Evolutionary conservation across 2,888 invertebrate species (phyloP).

Genomic region (Nomada ruficornis): DNA sequence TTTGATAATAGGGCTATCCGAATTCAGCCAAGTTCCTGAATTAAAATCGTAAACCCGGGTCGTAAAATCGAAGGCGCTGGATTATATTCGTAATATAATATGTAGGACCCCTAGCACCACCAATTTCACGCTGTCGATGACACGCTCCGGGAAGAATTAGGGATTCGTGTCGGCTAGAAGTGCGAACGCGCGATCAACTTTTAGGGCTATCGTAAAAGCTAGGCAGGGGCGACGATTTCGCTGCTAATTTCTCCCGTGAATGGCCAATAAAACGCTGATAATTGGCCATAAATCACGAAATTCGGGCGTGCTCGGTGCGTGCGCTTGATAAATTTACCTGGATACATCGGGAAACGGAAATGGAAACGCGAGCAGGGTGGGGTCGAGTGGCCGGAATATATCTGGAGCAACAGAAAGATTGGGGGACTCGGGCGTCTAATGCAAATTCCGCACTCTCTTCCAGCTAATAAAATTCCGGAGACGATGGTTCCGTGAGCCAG

Average conservation of each 20-base stretch:
- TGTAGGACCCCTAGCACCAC: background rate
- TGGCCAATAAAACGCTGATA: conserved; percentile 34
- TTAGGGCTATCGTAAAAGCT: conserved; percentile 19
- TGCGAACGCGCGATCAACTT: conserved; percentile 19
- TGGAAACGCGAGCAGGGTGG: background rate
- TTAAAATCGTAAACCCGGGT: background rate
- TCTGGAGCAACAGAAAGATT: conserved; percentile 36
- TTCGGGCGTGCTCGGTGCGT: conserved; percentile 10
- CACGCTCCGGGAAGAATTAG: conserved; percentile 7
- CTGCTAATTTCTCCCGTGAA: conserved; percentile 41
- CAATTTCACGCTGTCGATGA: conserved; percentile 19
- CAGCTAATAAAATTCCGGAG: conserved; percentile 76
- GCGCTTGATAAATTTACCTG: conserved; percentile 40
- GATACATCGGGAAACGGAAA: background rate
- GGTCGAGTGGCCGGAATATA: conserved; percentile 15
- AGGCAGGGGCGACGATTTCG: background rate
- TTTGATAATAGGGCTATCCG: too few species aligned
- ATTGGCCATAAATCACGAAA: conserved; percentile 40
- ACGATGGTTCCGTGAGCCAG: conserved; percentile 47
- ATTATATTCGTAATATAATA: background rate
- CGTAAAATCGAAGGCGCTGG: background rate
- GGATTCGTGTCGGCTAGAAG: background rate
- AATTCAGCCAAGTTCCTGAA: background rate
- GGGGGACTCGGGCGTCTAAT: conserved; percentile 58
- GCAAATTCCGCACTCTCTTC: conserved; percentile 70